These are phyloP conservation scores for Drosophila repleta DNA, from an alignment of 1,140 invertebrate genomes.

Conservation along the genomic window DNA sequence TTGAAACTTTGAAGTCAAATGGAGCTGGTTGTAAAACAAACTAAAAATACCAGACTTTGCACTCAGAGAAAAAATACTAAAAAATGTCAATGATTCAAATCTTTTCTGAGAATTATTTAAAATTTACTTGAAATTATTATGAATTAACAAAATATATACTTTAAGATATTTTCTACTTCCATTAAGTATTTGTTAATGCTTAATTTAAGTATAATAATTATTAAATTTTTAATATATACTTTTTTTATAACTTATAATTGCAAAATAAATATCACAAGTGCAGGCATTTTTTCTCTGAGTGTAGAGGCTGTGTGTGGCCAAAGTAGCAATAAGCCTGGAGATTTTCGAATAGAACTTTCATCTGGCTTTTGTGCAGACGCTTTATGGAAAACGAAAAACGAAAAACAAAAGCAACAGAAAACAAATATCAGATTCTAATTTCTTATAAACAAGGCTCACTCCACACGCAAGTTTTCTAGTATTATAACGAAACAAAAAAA, in stretches of 20 bases:
- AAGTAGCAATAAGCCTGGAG: constrained; percentile 30
- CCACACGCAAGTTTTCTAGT: constrained; percentile 47
- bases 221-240: too few species aligned
- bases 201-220: background rate
- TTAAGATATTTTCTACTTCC: background rate
- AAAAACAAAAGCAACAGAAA: constrained; percentile 5
- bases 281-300: constrained; percentile 4
- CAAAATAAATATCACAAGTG: background rate
- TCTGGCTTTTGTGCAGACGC: constrained; percentile 11
- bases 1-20: background rate
- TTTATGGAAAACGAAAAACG: background rate
- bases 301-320: constrained; percentile 25
- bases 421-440: background rate
- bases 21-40: constrained; percentile 4
- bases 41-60: background rate
- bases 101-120: too few species aligned
- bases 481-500: constrained; percentile 37
- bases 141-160: background rate
- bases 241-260: background rate
- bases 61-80: constrained; percentile 2
- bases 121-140: too few species aligned
- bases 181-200: background rate
- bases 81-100: background rate
- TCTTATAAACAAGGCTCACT: constrained; percentile 15
- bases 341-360: constrained; percentile 6